phyloP scores from a whole-genome alignment of 2,888 invertebrate species.

The Cancer borealis region DNA sequence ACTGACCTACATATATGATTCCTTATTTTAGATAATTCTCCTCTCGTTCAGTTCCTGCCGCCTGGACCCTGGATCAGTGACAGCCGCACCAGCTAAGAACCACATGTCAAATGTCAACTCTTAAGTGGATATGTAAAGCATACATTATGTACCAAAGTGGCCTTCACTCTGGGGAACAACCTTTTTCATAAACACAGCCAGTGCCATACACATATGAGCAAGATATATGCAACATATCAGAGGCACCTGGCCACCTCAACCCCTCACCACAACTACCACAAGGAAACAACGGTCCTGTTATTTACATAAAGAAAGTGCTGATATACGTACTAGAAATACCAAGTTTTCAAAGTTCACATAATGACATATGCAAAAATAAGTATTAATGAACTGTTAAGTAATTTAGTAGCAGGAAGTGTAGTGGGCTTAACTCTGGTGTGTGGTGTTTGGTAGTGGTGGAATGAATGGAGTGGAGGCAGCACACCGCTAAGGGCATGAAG shows the following conservation, averaged over 20 bases:
- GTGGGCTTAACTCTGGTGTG: too few relatives aligned
- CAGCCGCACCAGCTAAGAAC: too few relatives aligned
- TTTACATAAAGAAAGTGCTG: neutral
- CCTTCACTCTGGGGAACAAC: neutral
- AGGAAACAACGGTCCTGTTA: neutral
- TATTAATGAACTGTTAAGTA: neutral
- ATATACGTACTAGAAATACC: neutral
- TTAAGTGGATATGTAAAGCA: neutral
- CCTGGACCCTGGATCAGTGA: too few relatives aligned
- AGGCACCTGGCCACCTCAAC: neutral
- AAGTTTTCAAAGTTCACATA: neutral
- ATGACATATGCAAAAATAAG: neutral
- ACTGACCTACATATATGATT: too few relatives aligned
- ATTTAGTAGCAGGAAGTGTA: neutral
- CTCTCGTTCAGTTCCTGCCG: too few relatives aligned
- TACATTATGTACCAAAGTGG: neutral
- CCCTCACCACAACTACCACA: neutral
- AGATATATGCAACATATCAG: neutral
- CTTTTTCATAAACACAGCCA: neutral
- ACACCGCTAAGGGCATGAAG: too few relatives aligned
- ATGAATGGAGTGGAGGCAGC: too few relatives aligned
- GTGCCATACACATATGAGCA: neutral
- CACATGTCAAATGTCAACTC: too few relatives aligned
- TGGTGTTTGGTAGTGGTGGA: too few relatives aligned
- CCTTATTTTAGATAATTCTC: too few relatives aligned